Conservation (phyloP, 2,797 vertebrate genomes). For the Clangula hyemalis region DNA sequence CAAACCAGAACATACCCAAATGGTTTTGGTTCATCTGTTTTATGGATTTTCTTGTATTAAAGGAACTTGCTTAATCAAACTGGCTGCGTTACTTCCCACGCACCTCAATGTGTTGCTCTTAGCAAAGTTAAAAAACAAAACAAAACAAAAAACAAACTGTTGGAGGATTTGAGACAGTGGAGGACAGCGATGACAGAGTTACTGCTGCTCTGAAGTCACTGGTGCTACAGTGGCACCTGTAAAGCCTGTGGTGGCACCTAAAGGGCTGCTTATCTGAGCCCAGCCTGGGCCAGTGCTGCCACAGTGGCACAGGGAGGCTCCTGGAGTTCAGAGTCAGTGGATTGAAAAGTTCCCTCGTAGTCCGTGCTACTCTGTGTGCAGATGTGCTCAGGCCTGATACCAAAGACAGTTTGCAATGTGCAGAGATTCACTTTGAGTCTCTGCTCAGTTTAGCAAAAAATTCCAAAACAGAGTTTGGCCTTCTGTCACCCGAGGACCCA, state of each 20-base stretch:
- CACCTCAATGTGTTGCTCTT: background rate
- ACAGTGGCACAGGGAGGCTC: background rate
- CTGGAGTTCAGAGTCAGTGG: background rate
- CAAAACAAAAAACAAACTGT: background rate
- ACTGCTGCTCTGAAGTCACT: background rate
- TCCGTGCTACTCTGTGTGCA: rapidly evolving
- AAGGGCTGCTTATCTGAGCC: background rate
- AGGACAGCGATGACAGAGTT: background rate
- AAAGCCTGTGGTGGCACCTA: too few relatives aligned
- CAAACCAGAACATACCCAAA: background rate
- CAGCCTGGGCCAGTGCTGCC: background rate
- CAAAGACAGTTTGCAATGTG: rapidly evolving
- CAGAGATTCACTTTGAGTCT: background rate
- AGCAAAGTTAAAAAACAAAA: background rate
- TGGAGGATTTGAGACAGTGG: background rate
- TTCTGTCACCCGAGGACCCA: background rate
- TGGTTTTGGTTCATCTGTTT: rapidly evolving
- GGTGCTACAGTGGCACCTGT: background rate
- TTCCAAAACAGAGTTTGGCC: background rate
- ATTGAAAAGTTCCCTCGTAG: background rate
- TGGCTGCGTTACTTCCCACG: background rate
- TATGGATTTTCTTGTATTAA: too few relatives aligned
- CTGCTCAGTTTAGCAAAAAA: background rate
- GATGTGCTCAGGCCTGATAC: background rate
- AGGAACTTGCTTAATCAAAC: background rate